Evolutionary conservation across 2,797 vertebrate genomes (phyloP), one percentile per base, ranked within the genome.

Genomic region (Pangasius larnaudii): DNA sequence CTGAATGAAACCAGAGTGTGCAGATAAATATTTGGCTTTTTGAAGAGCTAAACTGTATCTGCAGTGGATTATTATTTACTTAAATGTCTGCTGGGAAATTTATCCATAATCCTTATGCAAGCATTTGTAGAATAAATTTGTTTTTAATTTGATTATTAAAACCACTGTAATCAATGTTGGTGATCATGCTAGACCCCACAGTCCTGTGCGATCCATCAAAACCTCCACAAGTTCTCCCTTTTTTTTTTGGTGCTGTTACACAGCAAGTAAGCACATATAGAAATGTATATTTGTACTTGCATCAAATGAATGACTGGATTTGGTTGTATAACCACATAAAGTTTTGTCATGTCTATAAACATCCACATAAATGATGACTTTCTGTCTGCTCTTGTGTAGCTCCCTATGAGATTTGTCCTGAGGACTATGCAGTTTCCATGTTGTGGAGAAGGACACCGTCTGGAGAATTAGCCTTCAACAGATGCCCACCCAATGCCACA

Each of bases 391-490:
- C 39, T 59, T 85, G 95, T 93, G 53, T 95, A 99, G 98, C 98
- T 16, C 99, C 98, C 14, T 99, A 99, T 94, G 99, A 99, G 96
- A 99, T 99, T 94, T 99, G 99, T 95, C 97, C 98, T 0, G 99
- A 99, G 95, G 98, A 99, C 93, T 98, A 98, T 92, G 96, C 98
- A 85, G 97, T 98, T 94, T 97, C 98, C 13, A 98, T 99, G 98
- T 97, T 99, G 94, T 99, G 99, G 99, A 98, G 98, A 95, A 96
- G 98, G 93, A 99, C 98, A 22, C 98, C 99, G 89, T 98, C 99
- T 58, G 99, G 99, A 33, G 98, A 99, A 90, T 93, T 99, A 93
- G 98, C 98, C 90, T 99, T 99, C 93, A 99, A 99, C 91, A 96
- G 98, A 91, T 99, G 99, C 90, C 98, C 98, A 30, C 96, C 97